A percentile compares a stretch with the other conserved stretches of the same genome.
phyloP scores from a whole-genome alignment of 2,113 vertebrate species.

The Myiagra hebetior region DNA sequence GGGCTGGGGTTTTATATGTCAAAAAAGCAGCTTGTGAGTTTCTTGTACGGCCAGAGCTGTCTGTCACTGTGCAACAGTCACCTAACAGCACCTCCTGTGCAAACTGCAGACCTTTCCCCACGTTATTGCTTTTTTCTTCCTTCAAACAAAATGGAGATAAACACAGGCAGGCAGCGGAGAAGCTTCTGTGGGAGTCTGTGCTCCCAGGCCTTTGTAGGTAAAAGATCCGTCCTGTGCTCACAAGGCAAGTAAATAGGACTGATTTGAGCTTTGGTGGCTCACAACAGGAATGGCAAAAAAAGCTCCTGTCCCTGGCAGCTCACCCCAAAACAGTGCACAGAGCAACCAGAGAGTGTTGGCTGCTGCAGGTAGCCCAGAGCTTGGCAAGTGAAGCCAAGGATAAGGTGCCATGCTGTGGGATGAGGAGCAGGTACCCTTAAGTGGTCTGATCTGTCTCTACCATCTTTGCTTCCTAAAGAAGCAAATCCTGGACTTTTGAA shows the following conservation, averaged over 20 bases:
- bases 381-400: background rate
- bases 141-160: background rate
- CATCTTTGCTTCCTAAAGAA: background rate
- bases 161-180: background rate
- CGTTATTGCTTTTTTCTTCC: background rate
- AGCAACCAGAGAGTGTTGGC: background rate
- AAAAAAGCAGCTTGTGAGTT: background rate
- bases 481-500: background rate
- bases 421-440: background rate
- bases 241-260: background rate
- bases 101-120: background rate
- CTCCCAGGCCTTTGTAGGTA: background rate
- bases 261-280: background rate
- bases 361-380: background rate
- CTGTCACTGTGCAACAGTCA: background rate
- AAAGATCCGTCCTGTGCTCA: background rate
- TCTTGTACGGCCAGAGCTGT: background rate
- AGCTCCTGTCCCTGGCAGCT: background rate
- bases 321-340: background rate
- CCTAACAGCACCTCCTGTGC: background rate
- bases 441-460: background rate
- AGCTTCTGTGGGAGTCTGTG: background rate
- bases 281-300: background rate
- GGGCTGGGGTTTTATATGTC: background rate
- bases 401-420: background rate